Base-by-base conservation (phyloP, 2,113 vertebrate species). In the Pipa parva region DNA sequence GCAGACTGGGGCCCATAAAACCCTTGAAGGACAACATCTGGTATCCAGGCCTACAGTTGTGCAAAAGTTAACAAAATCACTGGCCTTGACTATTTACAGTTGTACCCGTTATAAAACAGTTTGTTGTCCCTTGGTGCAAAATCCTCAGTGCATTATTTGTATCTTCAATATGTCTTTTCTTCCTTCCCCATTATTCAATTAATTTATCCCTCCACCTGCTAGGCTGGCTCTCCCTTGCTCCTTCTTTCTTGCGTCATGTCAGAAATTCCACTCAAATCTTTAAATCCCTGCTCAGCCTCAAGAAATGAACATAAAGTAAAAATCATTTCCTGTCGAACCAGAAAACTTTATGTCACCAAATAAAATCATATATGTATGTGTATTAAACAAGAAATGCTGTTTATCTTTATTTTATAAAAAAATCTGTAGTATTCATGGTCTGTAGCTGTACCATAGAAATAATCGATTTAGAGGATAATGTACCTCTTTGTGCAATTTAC, bases 241-340 rank as follows among this genome's bases (percentile, higher is more conserved):
- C 12, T 24, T 69, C 48, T 59, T 45, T 26, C 22, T 68, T 69
- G 48, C 65, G 59, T 69, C 65, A 69, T 60, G 51, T 59, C 56
- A 52, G 50, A 69, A 48, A 69, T 69, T 60, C 57, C 65, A 42
- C 33, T 59, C 54, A 68, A 45, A 68, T 68, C 64, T 69, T 51
- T 69, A 69, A 69, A 69, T 69, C 65, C 45, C 57, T 69, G 31
- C 64, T 51, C 42, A 46, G 64, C 64, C 45, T 37, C 29, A 6
- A 59, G 45, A 59, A 68, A 68, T 68, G 56, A 68, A 68, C 55
- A 68, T 55, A 68, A 68, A 68, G 64, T 59, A 56, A 68, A 68
- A 68, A 46, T 68, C 42, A 68, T 68, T 68, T 68, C 64, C 64
- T 68, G 64, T 59, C 45, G 55, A 59, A 68, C 39, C 64, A 59